These are phyloP conservation scores for Steatocranus sp. DNA, from an alignment of 2,797 vertebrate genomes.

Conservation along the genomic window DNA sequence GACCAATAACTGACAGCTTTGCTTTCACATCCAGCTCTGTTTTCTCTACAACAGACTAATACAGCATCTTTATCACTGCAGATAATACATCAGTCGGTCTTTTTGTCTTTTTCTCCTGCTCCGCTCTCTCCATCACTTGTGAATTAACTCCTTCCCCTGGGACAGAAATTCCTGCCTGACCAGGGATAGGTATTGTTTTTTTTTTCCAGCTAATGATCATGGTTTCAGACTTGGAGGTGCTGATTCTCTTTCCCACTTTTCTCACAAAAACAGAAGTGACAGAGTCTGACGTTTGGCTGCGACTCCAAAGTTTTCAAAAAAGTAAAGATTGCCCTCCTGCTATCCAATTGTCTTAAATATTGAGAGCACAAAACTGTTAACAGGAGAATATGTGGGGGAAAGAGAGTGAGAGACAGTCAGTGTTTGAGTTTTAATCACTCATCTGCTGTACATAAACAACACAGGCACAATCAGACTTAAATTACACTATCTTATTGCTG, in stretches of 20 bases:
- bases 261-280: not conserved
- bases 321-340: not conserved
- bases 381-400: not conserved
- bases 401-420: not conserved
- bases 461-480: not conserved
- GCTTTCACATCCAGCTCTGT: not conserved
- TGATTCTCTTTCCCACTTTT: not conserved
- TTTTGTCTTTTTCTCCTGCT: not conserved
- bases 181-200: accelerated
- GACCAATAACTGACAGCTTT: not conserved
- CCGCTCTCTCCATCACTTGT: not conserved
- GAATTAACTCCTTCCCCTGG: not conserved
- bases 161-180: not conserved
- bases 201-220: not conserved
- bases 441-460: not conserved
- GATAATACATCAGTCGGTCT: not conserved
- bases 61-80: not conserved
- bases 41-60: not conserved
- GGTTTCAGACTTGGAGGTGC: not conserved
- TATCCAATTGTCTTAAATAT: not conserved
- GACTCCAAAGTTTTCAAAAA: not conserved
- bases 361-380: not conserved
- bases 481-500: not conserved
- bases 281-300: not conserved
- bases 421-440: not conserved